These are phyloP conservation scores for Pseudotriccus pelzelni DNA, from an alignment of 2,797 vertebrate species.

Conservation along the genomic window DNA sequence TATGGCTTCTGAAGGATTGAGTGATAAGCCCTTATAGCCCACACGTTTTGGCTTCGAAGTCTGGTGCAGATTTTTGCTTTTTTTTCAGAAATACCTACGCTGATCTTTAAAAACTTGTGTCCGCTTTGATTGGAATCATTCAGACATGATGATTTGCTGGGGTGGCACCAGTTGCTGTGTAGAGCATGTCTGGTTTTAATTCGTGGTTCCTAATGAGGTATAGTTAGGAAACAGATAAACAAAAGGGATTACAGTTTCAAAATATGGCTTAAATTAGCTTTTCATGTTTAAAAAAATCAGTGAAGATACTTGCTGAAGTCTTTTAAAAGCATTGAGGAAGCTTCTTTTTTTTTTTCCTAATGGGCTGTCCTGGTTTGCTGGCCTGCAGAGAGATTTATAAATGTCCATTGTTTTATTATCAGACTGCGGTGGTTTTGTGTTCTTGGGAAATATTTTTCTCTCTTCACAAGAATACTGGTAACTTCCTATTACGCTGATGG, in stretches of 20 bases:
- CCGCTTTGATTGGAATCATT: background rate
- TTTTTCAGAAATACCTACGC: background rate
- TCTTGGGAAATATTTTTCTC: background rate
- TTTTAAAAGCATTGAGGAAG: background rate
- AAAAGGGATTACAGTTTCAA: background rate
- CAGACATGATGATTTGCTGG: background rate
- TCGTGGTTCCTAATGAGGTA: background rate
- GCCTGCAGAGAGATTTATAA: background rate
- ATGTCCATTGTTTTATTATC: background rate
- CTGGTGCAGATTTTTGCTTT: background rate
- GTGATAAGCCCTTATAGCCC: background rate
- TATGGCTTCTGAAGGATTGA: background rate
- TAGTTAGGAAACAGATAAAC: background rate
- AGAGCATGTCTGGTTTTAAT: background rate
- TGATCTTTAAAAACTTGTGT: background rate
- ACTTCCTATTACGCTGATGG: background rate
- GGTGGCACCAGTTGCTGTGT: accelerated
- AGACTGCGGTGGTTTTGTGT: background rate
- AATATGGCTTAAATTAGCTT: background rate
- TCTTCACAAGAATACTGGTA: background rate
- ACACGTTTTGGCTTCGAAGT: accelerated
- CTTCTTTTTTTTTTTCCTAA: background rate
- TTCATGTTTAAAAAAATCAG: background rate
- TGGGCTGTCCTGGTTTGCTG: background rate
- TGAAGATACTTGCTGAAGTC: background rate